Percentiles rank a stretch among this genome's conserved stretches.
Conservation (phyloP, 2,888 invertebrate genomes). For the Eristalinus aeneus region DNA sequence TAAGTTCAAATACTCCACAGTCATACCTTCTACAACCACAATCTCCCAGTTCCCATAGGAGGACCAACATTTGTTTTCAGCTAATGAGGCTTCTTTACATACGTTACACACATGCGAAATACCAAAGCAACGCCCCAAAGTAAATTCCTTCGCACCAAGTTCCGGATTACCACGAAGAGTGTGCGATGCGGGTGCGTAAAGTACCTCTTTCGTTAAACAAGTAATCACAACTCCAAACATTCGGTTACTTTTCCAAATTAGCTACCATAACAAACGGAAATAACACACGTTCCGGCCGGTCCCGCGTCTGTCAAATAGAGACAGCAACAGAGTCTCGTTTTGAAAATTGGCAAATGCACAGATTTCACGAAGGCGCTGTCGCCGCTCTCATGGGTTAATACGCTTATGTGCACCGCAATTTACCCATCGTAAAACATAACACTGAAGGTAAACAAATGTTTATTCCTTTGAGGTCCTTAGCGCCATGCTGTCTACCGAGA, state of each 20-base stretch:
- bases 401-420: slow-evolving; percentile 37
- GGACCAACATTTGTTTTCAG: no score
- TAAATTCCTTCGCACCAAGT: neutral
- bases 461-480: slow-evolving; percentile 24
- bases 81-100: neutral
- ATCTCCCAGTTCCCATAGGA: no score
- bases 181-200: neutral
- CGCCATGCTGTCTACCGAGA: slow-evolving; percentile 60
- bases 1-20: no score
- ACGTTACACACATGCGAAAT: neutral
- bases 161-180: neutral
- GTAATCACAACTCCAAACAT: slow-evolving; percentile 48
- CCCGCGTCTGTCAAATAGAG: neutral
- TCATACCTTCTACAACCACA: no score
- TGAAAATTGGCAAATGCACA: slow-evolving; percentile 54
- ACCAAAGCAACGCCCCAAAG: neutral
- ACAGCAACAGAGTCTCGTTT: neutral
- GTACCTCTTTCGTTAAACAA: slow-evolving; percentile 26
- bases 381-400: slow-evolving; percentile 36
- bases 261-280: slow-evolving; percentile 59
- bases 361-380: slow-evolving; percentile 58
- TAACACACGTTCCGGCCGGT: slow-evolving; percentile 19
- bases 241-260: slow-evolving; percentile 61
- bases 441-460: slow-evolving; percentile 39
- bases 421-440: slow-evolving; percentile 41